These are phyloP conservation scores for Myrmophylax atrothorax DNA, from an alignment of 2,113 vertebrate species.

Conservation along the genomic window DNA sequence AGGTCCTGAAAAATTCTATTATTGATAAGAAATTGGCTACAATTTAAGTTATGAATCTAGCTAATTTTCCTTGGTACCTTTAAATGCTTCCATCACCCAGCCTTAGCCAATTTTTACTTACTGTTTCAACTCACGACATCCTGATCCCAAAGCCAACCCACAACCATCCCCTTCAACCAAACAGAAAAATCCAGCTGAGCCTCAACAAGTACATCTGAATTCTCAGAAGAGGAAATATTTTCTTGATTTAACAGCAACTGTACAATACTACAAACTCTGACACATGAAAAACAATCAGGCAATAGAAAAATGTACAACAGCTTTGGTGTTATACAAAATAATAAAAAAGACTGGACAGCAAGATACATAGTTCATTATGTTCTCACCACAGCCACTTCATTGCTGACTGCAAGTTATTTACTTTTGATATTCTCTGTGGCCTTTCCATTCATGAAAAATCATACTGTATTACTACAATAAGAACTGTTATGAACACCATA, in stretches of 20 bases:
- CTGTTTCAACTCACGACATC: slow-evolving; percentile 33
- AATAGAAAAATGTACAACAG: slow-evolving; percentile 84
- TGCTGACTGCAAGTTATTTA: slow-evolving; percentile 40
- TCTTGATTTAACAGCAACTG: slow-evolving; percentile 76
- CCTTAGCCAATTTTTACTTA: neutral
- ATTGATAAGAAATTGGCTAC: neutral
- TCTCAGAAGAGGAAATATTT: slow-evolving; percentile 74
- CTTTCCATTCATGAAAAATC: slow-evolving; percentile 46
- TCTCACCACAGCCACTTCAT: slow-evolving; percentile 63
- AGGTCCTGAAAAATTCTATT: slow-evolving; percentile 1
- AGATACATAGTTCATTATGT: slow-evolving; percentile 59
- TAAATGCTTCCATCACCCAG: neutral
- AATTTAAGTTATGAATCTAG: neutral
- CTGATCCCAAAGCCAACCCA: slow-evolving; percentile 46
- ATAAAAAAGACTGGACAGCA: slow-evolving; percentile 69
- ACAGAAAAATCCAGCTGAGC: slow-evolving; percentile 53
- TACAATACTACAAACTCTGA: slow-evolving; percentile 80
- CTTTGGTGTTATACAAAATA: slow-evolving; percentile 81
- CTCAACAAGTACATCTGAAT: slow-evolving; percentile 70
- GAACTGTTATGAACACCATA: slow-evolving; percentile 52
- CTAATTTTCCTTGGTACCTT: neutral
- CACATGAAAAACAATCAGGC: slow-evolving; percentile 76
- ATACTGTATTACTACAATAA: slow-evolving; percentile 25
- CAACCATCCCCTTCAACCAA: neutral
- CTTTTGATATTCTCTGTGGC: slow-evolving; percentile 37